Evolutionary conservation across 2,888 invertebrate genomes (phyloP), one percentile per base, ranked within the genome.

Genomic region (Morpho deidamia): DNA sequence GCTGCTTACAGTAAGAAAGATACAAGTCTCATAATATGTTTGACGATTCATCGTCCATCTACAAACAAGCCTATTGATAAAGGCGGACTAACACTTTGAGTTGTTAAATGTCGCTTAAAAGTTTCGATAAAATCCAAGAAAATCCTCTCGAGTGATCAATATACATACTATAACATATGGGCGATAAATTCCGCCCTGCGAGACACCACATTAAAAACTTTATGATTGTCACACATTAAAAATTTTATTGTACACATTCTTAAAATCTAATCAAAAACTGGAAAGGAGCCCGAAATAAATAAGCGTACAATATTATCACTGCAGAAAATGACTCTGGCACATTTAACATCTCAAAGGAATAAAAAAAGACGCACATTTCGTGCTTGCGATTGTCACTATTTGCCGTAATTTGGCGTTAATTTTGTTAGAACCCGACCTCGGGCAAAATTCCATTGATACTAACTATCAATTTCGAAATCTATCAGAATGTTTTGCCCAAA

Each of bases 381-480:
- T 83, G 84, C 83, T 81, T 71, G 81, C 75, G 79, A 71, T 68
- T 53, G 38, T 68, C 39, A 67, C 62, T 60, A 59, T 55, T 60
- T 61, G 78, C 78, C 79, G 70, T 58, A 65, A 60, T 50, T 62
- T 59, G 78, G 76, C 78, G 68, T 68, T 66, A 52, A 39, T 52
- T 46, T 68, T 67, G 71, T 69, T 68, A 74, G 70, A 73, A 68
- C 76, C 81, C 76, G 50, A 62, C 38, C 34, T 55, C 60, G 75
- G 78, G 76, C 35, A 63, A 62, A 62, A 58, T 65, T 74, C 62
- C 76, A 71, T 77, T 76, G 82, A 79, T 71, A 76, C 79, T 81
- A 82, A 72, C 61, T 61, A 81, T 86, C 87, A 87, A 86, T 87
- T 87, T 87, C 87, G 86, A 88, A 62, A 85, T 78, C 86, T 84